Conservation (phyloP, 2,888 invertebrate genomes). For the Epistrophella euchroma region DNA sequence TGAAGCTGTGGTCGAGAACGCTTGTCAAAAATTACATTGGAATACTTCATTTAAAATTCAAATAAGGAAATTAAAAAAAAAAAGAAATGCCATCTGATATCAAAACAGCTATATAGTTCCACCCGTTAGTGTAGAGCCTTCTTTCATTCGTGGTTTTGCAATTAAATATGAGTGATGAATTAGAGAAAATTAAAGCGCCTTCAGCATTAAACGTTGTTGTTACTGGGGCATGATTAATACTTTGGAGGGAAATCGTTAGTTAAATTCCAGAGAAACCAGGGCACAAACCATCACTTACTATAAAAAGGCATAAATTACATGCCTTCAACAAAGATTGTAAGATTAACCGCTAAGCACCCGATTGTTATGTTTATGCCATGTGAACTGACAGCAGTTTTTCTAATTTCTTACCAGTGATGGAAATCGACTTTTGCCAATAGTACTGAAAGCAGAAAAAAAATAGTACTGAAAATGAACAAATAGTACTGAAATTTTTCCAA, state of each 20-base stretch:
- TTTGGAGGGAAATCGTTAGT: background rate
- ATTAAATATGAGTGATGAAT: conserved; percentile 51
- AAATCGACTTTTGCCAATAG: too few species aligned
- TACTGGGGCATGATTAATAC: background rate
- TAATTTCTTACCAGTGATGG: too few species aligned
- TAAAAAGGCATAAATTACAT: conserved; percentile 33
- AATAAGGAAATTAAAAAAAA: conserved; percentile 30
- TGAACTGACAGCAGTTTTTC: conserved; percentile 37
- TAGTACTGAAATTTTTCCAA: too few species aligned
- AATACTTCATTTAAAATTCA: conserved; percentile 50
- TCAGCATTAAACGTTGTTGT: background rate
- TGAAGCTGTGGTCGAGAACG: conserved; percentile 24
- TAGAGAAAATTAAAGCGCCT: background rate
- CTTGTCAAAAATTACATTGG: conserved; percentile 45
- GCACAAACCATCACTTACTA: background rate
- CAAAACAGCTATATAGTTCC: conserved; percentile 17
- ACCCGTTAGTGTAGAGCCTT: background rate
- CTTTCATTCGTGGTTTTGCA: background rate
- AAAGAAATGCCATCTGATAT: conserved; percentile 29
- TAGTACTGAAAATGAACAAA: too few species aligned
- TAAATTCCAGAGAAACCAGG: conserved; percentile 16
- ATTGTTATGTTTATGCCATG: conserved; percentile 40
- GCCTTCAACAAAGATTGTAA: conserved; percentile 37
- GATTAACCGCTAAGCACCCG: conserved; percentile 43
- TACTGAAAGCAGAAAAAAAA: too few species aligned